A percentile compares a stretch with the other conserved stretches of the same genome.
These are phyloP conservation scores for Julus scandinavius DNA, from an alignment of 2,888 invertebrate genomes.

Conservation along the genomic window DNA sequence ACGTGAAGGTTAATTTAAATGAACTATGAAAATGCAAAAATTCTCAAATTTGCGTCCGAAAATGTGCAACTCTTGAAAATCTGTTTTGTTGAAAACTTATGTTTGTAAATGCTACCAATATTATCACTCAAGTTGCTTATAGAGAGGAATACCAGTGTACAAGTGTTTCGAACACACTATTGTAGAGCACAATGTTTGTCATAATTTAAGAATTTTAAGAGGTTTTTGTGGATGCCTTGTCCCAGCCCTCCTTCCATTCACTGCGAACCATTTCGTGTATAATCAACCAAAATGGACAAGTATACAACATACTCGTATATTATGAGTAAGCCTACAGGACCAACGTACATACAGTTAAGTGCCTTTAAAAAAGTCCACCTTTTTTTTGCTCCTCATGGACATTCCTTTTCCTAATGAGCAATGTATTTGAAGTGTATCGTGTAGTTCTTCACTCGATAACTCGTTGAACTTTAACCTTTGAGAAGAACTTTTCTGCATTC, in stretches of 20 bases:
- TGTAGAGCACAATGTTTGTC: conserved; percentile 20
- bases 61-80: no score
- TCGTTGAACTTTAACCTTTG: conserved; percentile 33
- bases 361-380: conserved; percentile 19
- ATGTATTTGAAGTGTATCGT: conserved; percentile 33
- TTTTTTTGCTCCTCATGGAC: conserved; percentile 19
- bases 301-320: background rate
- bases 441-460: conserved; percentile 33
- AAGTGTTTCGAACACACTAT: background rate
- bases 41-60: no score
- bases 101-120: background rate
- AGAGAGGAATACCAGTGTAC: background rate
- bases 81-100: background rate
- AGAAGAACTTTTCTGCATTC: background rate
- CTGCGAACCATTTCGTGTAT: background rate
- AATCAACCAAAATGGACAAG: conserved; percentile 9
- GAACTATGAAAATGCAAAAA: no score
- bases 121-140: background rate
- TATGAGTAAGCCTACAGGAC: conserved; percentile 16
- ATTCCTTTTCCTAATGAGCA: conserved; percentile 17
- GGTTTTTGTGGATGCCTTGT: conserved; percentile 1
- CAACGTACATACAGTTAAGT: conserved; percentile 8
- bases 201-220: conserved; percentile 33
- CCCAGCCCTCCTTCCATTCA: background rate
- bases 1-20: no score